phyloP scores from a whole-genome alignment of 2,797 vertebrate genomes.

The Diplodus puntazzo region DNA sequence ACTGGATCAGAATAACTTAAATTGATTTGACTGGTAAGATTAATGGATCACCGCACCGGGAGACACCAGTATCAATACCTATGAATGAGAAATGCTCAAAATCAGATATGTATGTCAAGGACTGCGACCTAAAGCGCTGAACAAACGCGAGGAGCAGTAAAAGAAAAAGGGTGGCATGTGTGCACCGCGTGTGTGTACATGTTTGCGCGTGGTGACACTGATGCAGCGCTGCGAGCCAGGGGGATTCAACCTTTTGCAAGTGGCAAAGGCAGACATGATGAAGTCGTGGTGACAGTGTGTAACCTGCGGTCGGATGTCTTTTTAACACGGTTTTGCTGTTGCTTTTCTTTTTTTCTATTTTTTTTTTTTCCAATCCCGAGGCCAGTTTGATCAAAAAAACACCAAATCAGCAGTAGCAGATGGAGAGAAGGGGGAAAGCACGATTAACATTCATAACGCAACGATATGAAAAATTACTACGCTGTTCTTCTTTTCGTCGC shows the following conservation, averaged over 20 bases:
- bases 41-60: slow-evolving; percentile 18
- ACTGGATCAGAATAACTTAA: slow-evolving; percentile 2
- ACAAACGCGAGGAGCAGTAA: slow-evolving; percentile 49
- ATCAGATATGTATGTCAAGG: slow-evolving; percentile 44
- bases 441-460: slow-evolving; percentile 9
- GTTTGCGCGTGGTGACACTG: slow-evolving; percentile 56
- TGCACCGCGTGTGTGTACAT: neutral
- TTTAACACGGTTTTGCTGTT: slow-evolving; percentile 68
- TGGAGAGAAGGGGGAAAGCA: neutral
- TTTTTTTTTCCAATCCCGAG: slow-evolving; percentile 51
- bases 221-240: slow-evolving; percentile 59
- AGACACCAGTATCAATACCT: slow-evolving; percentile 26
- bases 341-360: slow-evolving; percentile 13
- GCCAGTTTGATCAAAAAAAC: slow-evolving; percentile 50
- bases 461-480: neutral
- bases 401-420: slow-evolving; percentile 28
- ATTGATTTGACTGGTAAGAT: slow-evolving; percentile 11
- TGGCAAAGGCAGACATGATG: slow-evolving; percentile 84
- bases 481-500: neutral
- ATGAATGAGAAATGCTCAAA: slow-evolving; percentile 26
- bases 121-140: slow-evolving; percentile 49
- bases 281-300: slow-evolving; percentile 78
- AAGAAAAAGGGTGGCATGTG: slow-evolving; percentile 17
- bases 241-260: slow-evolving; percentile 81
- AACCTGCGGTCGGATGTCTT: slow-evolving; percentile 66